A percentile compares a stretch with the other conserved stretches of the same genome.
Conservation (phyloP, 2,888 invertebrate species). For the Caprella mutica region DNA sequence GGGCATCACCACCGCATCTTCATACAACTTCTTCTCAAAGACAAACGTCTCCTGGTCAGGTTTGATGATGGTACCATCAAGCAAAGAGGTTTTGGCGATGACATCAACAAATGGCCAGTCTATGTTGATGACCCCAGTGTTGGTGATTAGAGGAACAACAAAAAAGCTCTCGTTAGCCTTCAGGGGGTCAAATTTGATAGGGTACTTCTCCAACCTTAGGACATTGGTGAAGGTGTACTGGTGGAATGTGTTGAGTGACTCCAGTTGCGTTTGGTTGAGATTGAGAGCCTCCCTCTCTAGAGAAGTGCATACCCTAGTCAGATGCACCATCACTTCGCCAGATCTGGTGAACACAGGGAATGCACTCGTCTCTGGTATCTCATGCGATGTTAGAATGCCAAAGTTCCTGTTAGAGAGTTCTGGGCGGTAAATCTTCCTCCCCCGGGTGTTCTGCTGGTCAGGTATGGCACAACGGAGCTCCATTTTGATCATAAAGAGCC, state of each 20-base stretch:
- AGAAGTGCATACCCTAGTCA: constrained; percentile 47
- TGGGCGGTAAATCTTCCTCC: constrained; percentile 82
- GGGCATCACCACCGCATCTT: constrained; percentile 95
- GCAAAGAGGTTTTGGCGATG: constrained; percentile 49
- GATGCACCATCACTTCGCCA: constrained; percentile 82
- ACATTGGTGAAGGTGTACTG: constrained; percentile 92
- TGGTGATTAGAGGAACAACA: constrained; percentile 61
- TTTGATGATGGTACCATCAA: constrained; percentile 16
- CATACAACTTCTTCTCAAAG: constrained; percentile 68
- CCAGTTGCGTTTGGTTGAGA: constrained; percentile 53
- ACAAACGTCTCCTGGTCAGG: constrained; percentile 54
- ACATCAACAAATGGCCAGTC: constrained; percentile 78
- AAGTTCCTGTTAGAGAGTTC: constrained; percentile 78
- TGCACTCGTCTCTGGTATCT: constrained; percentile 57
- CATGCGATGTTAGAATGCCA: constrained; percentile 71
- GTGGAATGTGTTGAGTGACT: constrained; percentile 62
- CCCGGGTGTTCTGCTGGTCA: constrained; percentile 90
- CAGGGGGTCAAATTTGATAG: constrained; percentile 78
- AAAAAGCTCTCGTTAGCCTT: constrained; percentile 57
- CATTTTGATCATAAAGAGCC: constrained; percentile 75
- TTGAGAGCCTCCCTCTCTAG: constrained; percentile 38
- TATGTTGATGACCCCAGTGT: constrained; percentile 44
- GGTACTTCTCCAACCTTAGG: constrained; percentile 77
- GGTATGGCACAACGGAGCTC: constrained; percentile 83
- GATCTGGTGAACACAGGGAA: constrained; percentile 49